Conservation (phyloP, 2,113 vertebrate species). For the Rana temporaria region DNA sequence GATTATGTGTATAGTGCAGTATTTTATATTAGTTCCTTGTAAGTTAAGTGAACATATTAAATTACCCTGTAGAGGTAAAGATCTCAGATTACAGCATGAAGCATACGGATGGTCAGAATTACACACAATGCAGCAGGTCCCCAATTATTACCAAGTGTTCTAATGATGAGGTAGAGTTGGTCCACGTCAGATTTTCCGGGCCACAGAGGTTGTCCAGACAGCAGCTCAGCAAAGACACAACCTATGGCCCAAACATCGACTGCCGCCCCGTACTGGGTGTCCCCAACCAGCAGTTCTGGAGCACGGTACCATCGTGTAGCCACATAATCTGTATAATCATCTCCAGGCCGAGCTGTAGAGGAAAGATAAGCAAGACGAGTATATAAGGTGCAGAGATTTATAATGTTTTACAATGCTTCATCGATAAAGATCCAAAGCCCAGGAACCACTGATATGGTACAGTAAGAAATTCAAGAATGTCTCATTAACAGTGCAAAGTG, state of each 20-base stretch:
- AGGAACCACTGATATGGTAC: no score
- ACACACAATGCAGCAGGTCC: neutral
- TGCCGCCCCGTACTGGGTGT: conserved; percentile 80
- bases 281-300: conserved; percentile 79
- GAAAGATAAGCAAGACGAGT: neutral
- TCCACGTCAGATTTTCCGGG: conserved; percentile 83
- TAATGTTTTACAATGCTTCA: no score
- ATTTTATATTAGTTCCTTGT: no score
- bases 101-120: no score
- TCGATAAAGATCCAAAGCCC: no score
- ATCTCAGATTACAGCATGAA: no score
- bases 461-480: no score
- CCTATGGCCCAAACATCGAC: conserved; percentile 82
- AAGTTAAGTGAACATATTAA: no score
- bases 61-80: no score
- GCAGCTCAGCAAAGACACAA: conserved; percentile 79
- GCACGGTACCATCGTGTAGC: conserved; percentile 82
- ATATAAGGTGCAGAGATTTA: no score
- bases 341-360: conserved; percentile 75
- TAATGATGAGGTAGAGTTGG: conserved; percentile 81
- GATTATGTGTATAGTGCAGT: no score
- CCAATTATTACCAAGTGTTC: conserved; percentile 73
- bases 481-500: no score
- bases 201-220: conserved; percentile 78
- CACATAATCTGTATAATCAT: conserved; percentile 84